phyloP scores from a whole-genome alignment of 2,797 vertebrate species.

The Picus viridis region DNA sequence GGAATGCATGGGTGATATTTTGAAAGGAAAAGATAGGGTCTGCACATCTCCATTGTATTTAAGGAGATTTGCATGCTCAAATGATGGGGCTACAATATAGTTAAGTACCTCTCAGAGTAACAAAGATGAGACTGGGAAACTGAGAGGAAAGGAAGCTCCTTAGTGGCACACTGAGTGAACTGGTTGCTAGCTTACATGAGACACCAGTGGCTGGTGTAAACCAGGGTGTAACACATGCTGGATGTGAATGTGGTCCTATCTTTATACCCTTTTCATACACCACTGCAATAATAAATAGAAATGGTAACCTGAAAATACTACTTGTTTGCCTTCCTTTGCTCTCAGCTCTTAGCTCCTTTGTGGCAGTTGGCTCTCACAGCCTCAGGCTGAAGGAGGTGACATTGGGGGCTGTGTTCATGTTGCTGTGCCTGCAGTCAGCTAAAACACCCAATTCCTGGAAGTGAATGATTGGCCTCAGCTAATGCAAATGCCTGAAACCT shows the following conservation, averaged over 20 bases:
- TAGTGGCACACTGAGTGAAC: too few relatives aligned
- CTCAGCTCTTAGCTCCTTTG: not conserved
- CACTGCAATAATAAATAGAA: not conserved
- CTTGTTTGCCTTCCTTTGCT: not conserved
- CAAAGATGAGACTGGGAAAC: not conserved
- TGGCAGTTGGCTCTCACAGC: not conserved
- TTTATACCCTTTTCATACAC: not conserved
- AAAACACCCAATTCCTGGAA: not conserved
- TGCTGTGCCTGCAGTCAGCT: not conserved
- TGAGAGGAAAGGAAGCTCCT: not conserved
- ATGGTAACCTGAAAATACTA: not conserved
- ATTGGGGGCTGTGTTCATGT: fast-evolving
- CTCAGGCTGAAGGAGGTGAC: too few relatives aligned
- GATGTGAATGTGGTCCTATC: fast-evolving
- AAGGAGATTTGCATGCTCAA: not conserved
- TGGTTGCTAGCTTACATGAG: too few relatives aligned
- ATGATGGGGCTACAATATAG: not conserved
- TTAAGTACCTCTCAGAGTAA: not conserved
- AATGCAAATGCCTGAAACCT: not conserved
- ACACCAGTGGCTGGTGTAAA: not conserved
- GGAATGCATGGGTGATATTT: not conserved
- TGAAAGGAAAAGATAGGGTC: not conserved
- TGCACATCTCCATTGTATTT: not conserved
- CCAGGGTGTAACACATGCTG: not conserved
- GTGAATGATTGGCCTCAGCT: not conserved